Evolutionary conservation across 2,113 vertebrate genomes (phyloP).

Genomic region (Mionectes macconnelli): DNA sequence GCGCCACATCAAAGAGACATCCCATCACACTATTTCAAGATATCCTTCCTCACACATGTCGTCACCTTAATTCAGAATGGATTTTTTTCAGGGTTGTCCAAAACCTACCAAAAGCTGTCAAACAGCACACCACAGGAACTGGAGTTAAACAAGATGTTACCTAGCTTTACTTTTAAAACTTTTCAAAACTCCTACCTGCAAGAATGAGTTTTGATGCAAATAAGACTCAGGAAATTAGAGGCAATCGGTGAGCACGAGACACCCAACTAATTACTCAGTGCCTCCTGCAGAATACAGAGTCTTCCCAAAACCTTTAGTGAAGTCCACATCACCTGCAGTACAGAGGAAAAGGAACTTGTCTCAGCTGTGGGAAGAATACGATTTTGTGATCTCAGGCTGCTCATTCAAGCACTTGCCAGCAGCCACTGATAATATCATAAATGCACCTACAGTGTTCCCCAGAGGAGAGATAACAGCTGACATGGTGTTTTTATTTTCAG

Average conservation of each 20-base stretch:
- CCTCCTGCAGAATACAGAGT: not conserved
- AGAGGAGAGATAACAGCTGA: constrained; percentile 2
- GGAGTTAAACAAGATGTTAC: not conserved
- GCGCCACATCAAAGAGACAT: not conserved
- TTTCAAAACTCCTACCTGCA: not conserved
- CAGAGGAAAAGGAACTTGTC: not conserved
- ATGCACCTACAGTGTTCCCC: not conserved
- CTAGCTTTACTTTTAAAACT: not conserved
- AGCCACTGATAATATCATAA: constrained; percentile 29
- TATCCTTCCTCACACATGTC: not conserved
- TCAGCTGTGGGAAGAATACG: not conserved
- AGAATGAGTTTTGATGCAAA: not conserved
- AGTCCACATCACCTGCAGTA: not conserved
- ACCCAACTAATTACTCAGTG: not conserved
- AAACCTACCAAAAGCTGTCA: not conserved
- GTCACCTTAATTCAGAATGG: not conserved
- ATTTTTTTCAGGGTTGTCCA: not conserved
- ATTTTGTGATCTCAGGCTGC: constrained; percentile 1
- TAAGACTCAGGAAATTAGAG: not conserved
- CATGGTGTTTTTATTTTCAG: constrained; percentile 10
- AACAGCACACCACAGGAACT: not conserved
- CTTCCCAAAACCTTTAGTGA: not conserved
- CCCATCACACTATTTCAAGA: not conserved
- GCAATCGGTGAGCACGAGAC: not conserved
- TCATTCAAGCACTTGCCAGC: not conserved